Conservation (phyloP, 2,797 vertebrate species). For the Molossus alvarezi region DNA sequence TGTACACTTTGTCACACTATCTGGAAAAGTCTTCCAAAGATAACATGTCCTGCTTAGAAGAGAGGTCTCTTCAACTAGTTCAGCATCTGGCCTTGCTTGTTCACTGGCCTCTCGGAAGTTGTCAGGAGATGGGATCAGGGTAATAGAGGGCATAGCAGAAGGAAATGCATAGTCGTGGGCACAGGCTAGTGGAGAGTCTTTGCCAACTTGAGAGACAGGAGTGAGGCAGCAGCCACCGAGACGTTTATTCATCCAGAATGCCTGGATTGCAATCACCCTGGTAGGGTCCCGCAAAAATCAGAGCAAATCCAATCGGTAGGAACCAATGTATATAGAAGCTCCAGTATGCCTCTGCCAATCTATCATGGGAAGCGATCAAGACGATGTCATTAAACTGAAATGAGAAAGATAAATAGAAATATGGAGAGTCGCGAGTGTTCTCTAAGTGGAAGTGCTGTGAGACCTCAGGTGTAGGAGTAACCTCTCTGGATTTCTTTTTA, state of each 20-base stretch:
- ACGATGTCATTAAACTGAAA: neutral
- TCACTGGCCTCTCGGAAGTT: neutral
- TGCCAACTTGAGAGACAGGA: neutral
- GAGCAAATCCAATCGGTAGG: neutral
- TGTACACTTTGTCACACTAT: neutral
- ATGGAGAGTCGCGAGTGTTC: neutral
- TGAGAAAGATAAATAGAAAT: neutral
- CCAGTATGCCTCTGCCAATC: too few relatives aligned
- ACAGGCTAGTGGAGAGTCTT: neutral
- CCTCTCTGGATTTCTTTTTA: neutral
- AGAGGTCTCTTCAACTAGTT: neutral
- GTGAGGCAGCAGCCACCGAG: neutral
- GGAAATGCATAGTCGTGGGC: neutral
- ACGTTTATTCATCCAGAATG: neutral
- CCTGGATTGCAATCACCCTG: neutral
- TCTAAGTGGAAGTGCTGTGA: neutral
- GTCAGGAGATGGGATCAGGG: neutral
- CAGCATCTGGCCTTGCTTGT: neutral
- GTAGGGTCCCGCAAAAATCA: neutral
- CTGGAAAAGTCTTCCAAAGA: constrained; percentile 3
- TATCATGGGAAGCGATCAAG: neutral
- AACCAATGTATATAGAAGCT: neutral
- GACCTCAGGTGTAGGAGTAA: neutral
- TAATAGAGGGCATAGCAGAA: neutral
- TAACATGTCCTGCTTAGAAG: neutral